Conservation (phyloP, 2,113 vertebrate genomes). For the Neodontobutis hainanensis region DNA sequence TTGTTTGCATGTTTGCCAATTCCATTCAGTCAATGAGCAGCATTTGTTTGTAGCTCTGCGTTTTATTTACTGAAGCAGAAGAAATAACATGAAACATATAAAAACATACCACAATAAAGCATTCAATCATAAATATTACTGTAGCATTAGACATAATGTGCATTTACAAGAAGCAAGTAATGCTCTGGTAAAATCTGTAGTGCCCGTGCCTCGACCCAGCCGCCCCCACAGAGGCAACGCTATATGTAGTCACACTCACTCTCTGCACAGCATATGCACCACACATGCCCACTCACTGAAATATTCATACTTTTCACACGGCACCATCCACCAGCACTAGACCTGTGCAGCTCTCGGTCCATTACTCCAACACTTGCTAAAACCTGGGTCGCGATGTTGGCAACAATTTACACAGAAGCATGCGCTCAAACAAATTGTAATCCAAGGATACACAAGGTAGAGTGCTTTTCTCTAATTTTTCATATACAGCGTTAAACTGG, state of each 20-base stretch:
- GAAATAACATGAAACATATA: no score
- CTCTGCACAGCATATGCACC: conserved; percentile 2
- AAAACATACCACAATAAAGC: no score
- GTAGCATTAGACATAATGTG: background rate
- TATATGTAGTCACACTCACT: conserved; percentile 17
- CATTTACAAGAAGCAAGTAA: background rate
- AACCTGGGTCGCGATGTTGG: background rate
- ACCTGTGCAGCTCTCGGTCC: background rate
- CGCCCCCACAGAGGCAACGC: conserved; percentile 16
- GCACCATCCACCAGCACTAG: background rate
- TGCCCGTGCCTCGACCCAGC: conserved; percentile 8
- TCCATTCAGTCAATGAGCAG: no score
- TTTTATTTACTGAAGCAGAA: no score
- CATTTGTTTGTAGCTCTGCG: no score
- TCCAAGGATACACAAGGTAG: no score
- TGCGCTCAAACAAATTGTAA: background rate
- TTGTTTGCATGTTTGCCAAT: no score
- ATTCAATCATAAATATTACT: background rate
- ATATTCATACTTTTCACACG: conserved; percentile 28
- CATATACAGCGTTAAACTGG: background rate
- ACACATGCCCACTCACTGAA: conserved; percentile 32
- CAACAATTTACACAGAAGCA: background rate
- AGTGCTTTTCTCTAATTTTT: background rate
- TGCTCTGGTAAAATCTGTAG: background rate
- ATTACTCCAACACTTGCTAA: background rate